Conservation (phyloP, 2,113 vertebrate species). For the Paratilapia polleni region DNA sequence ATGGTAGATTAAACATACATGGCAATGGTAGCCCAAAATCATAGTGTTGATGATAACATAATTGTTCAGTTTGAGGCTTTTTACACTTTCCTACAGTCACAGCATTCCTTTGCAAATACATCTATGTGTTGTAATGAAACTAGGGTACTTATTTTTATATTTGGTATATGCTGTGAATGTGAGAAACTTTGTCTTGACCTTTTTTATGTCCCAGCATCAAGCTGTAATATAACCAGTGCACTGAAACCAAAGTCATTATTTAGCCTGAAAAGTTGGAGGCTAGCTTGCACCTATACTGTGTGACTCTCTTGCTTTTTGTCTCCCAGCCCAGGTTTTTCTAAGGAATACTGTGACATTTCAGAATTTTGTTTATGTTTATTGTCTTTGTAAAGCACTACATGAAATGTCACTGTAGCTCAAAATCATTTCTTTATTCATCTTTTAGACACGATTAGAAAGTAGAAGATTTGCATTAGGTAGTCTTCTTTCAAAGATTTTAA, state of each 20-base stretch:
- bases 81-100: not conserved
- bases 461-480: not conserved
- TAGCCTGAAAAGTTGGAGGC: slow-evolving; percentile 25
- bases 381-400: slow-evolving; percentile 13
- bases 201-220: slow-evolving; percentile 16
- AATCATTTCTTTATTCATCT: not conserved
- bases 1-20: not conserved
- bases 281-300: slow-evolving; percentile 29
- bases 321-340: slow-evolving; percentile 19
- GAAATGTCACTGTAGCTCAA: not conserved
- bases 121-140: not conserved
- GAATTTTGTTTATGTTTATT: slow-evolving; percentile 36
- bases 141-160: not conserved
- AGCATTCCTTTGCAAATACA: not conserved
- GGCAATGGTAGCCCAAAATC: not conserved
- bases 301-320: slow-evolving; percentile 18
- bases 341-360: slow-evolving; percentile 39
- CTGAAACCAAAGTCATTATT: slow-evolving; percentile 48
- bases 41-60: not conserved
- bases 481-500: not conserved
- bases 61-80: not conserved
- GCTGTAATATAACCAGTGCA: slow-evolving; percentile 30
- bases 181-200: slow-evolving; percentile 39
- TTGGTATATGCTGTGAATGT: not conserved
- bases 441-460: not conserved